These are phyloP conservation scores for Chrysomela aeneicollis DNA, from an alignment of 2,888 invertebrate genomes.

Conservation along the genomic window DNA sequence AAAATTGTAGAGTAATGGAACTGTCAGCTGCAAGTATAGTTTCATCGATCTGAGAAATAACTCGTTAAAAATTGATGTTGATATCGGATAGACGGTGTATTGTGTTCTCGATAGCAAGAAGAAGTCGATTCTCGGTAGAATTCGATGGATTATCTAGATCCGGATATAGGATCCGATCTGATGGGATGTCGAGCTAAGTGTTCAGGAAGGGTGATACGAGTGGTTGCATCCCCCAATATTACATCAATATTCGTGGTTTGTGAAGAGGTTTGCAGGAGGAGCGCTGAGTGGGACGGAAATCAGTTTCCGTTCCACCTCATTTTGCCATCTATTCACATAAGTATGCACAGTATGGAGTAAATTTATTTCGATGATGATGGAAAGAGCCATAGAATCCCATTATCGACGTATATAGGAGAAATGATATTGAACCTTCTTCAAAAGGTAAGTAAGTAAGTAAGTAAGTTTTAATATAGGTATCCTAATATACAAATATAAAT, in stretches of 20 bases:
- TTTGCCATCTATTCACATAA: conserved; percentile 5
- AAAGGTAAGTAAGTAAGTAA: no score
- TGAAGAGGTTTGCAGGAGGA: no score
- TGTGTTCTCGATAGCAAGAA: not conserved
- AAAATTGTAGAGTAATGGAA: not conserved
- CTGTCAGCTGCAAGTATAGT: conserved; percentile 1
- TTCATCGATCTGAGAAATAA: not conserved
- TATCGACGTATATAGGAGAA: no score
- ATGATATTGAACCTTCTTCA: no score
- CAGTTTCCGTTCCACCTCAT: no score
- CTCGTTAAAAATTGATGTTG: not conserved
- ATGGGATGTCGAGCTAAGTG: not conserved
- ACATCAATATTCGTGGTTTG: not conserved
- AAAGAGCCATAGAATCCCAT: no score
- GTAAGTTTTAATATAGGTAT: no score
- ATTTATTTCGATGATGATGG: no score
- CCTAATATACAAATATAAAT: no score
- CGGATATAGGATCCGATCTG: not conserved
- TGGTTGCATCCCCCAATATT: not conserved
- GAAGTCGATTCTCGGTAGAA: not conserved
- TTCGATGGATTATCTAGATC: not conserved
- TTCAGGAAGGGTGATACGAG: not conserved
- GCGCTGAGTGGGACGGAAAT: no score
- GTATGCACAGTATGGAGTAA: no score
- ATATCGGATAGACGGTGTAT: not conserved